A percentile compares a stretch with the other conserved stretches of the same genome.
Evolutionary conservation across 2,797 vertebrate species (phyloP).

Genomic region (Chanos chanos): DNA sequence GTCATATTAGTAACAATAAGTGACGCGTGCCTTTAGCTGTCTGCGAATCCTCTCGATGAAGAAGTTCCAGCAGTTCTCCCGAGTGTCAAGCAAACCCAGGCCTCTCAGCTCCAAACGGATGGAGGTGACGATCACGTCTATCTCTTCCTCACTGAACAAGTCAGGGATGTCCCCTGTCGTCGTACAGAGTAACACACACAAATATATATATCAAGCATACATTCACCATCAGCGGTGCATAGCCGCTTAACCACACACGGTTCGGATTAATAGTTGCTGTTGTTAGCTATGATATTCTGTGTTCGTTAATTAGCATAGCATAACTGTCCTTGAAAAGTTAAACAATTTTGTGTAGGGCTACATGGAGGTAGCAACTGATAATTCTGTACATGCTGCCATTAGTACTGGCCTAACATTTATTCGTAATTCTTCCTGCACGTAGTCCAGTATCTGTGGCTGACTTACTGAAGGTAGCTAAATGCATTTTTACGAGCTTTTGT

Average conservation of each 20-base stretch:
- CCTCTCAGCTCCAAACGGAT: slow-evolving; percentile 71
- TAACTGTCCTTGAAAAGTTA: too few relatives aligned
- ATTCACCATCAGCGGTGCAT: not conserved
- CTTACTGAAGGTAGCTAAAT: too few relatives aligned
- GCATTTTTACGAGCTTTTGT: too few relatives aligned
- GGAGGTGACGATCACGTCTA: slow-evolving; percentile 68
- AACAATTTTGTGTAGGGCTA: too few relatives aligned
- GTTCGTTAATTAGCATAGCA: too few relatives aligned
- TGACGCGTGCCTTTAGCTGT: slow-evolving; percentile 62
- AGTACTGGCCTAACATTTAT: too few relatives aligned
- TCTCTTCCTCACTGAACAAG: slow-evolving; percentile 73
- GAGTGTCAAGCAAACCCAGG: slow-evolving; percentile 65
- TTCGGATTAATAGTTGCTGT: not conserved
- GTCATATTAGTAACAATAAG: too few relatives aligned
- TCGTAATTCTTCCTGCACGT: too few relatives aligned
- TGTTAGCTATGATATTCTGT: too few relatives aligned
- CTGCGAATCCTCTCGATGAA: slow-evolving; percentile 71
- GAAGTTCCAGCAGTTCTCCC: slow-evolving; percentile 75
- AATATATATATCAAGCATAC: not conserved
- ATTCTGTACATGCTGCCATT: too few relatives aligned
- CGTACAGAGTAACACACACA: not conserved
- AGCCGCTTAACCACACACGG: not conserved
- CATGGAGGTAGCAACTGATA: too few relatives aligned
- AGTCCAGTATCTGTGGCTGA: too few relatives aligned
- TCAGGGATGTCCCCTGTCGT: slow-evolving; percentile 68